Base-by-base conservation (phyloP, 2,797 vertebrate genomes). In the Artibeus lituratus region DNA sequence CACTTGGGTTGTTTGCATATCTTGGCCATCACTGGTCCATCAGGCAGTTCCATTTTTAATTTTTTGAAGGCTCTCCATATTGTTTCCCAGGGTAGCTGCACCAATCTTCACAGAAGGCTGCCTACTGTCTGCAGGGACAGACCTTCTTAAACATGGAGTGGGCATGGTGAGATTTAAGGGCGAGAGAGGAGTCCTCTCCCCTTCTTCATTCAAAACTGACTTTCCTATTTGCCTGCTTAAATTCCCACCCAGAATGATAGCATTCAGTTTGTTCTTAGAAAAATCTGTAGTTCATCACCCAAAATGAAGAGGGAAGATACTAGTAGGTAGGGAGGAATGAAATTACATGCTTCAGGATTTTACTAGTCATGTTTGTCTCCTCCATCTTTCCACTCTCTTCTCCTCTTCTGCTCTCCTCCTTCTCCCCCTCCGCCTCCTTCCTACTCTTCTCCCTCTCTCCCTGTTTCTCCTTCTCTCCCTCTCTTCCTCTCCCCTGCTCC, bases 121-220 rank as follows among this genome's bases (percentile, higher is more conserved):
- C 32, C 32, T 91, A 18, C 44, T 78, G 35, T 51, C 49, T 44
- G 35, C 12, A 62, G 14, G 3, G 29, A 76, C 37, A 87, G 87
- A 85, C 26, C 42, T 67, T 87, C 21, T 87, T 57, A 78, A 62
- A 53, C 10, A 15, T 53, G 47, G 32, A 49, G 22, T 8, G 49
- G 65, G 49, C 65, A 2, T 3, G 26, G 10, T 11, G 21, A 84
- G 22, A 32, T 39, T 9, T 35, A 70, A 92, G 37, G 18, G 7
- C 16, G 10, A 78, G 14, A 32, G 32, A 65, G 62, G 3, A 86
- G 12, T 12, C 22, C 10, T 77, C n/a, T 83, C 57, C 47, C 29
- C 62, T 16, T 92, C 47, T 59, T 93, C 39, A 14, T 22, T 91
- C 32, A 37, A 93, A 93, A 67, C 39, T 37, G 39, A 73, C 15